A percentile compares a stretch with the other conserved stretches of the same genome.
phyloP scores from a whole-genome alignment of 2,888 invertebrate species.

The Archips crataeganus region DNA sequence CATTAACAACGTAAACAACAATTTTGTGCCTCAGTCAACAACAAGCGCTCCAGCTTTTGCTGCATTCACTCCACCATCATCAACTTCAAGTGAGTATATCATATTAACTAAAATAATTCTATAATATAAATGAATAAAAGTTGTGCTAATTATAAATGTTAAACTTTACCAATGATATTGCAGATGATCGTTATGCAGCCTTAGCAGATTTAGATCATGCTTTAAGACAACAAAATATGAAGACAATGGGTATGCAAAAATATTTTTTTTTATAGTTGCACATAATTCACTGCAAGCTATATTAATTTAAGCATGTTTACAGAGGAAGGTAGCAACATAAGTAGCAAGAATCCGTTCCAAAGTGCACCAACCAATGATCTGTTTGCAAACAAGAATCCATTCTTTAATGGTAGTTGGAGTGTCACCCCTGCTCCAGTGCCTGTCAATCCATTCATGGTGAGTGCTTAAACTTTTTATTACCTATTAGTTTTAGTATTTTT shows the following conservation, averaged over 20 bases:
- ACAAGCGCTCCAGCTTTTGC: conserved; percentile 73
- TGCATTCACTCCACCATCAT: conserved; percentile 62
- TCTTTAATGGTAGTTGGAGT: conserved; percentile 79
- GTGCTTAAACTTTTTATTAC: conserved; percentile 43
- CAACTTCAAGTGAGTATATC: conserved; percentile 66
- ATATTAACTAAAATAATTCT: neutral
- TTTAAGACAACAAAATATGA: conserved; percentile 86
- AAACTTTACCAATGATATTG: conserved; percentile 29
- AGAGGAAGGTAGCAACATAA: conserved; percentile 70
- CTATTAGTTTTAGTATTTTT: too few relatives aligned
- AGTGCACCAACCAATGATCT: conserved; percentile 73
- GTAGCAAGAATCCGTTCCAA: conserved; percentile 82
- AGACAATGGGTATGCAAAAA: conserved; percentile 72
- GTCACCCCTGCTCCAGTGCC: conserved; percentile 62
- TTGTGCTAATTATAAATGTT: neutral
- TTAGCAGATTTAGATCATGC: conserved; percentile 96
- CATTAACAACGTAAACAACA: conserved; percentile 73
- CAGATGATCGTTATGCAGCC: conserved; percentile 97
- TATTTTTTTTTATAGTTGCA: conserved; percentile 12
- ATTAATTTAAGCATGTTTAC: conserved; percentile 52
- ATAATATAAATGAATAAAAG: neutral
- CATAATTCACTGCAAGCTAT: neutral
- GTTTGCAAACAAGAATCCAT: conserved; percentile 78
- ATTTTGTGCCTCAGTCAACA: conserved; percentile 67
- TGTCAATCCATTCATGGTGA: conserved; percentile 80